phyloP scores from a whole-genome alignment of 2,888 invertebrate species.

The Xylota sylvarum region DNA sequence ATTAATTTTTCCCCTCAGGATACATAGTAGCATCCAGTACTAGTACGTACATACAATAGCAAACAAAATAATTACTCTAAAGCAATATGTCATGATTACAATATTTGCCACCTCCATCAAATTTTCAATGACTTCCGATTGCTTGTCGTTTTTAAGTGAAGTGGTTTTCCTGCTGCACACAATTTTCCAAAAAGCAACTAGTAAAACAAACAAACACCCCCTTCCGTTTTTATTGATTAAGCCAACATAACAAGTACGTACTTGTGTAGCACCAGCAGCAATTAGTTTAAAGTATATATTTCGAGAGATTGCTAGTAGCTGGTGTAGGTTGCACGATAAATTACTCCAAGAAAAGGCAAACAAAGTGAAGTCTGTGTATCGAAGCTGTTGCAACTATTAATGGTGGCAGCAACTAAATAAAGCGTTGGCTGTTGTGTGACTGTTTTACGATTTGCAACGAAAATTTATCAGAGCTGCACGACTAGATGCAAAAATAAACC shows the following conservation, averaged over 20 bases:
- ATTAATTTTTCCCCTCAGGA: too few species aligned
- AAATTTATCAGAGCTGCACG: neutral
- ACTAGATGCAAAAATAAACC: neutral
- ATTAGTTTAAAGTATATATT: neutral
- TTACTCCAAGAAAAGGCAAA: neutral
- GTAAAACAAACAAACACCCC: neutral
- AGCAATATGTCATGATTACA: conserved; percentile 7
- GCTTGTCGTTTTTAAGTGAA: neutral
- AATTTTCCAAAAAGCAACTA: conserved; percentile 9
- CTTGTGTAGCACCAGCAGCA: neutral
- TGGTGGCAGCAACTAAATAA: neutral
- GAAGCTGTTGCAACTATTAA: neutral
- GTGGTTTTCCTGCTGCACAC: neutral
- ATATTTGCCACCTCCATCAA: neutral
- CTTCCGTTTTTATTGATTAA: neutral
- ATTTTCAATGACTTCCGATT: conserved; percentile 5
- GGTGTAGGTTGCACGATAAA: neutral
- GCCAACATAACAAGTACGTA: neutral
- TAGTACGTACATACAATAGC: neutral
- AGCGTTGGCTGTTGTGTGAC: neutral
- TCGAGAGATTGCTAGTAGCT: neutral
- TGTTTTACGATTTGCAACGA: neutral
- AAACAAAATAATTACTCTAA: neutral
- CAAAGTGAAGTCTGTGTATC: neutral
- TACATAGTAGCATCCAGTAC: neutral